Conservation (phyloP, 2,888 invertebrate species). For the Drosophila pegasa region DNA sequence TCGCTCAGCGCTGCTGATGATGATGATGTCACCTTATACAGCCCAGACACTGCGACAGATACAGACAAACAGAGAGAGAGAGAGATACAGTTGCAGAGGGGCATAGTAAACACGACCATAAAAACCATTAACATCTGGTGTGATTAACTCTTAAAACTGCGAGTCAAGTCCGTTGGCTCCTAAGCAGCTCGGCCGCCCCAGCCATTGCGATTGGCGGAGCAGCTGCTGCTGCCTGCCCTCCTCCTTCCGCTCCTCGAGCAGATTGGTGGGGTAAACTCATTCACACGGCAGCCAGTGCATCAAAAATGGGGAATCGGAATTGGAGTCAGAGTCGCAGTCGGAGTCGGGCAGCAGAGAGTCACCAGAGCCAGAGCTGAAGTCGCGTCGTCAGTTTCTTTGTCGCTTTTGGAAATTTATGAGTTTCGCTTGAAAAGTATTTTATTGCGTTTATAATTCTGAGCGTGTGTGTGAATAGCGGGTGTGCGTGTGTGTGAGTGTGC, state of each 20-base stretch:
- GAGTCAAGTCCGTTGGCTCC: constrained; percentile 55
- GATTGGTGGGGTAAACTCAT: constrained; percentile 52
- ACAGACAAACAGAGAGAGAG: constrained; percentile 10
- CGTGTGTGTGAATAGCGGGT: constrained; percentile 36
- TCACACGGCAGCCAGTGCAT: constrained; percentile 76
- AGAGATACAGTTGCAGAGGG: constrained; percentile 18
- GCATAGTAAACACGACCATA: constrained; percentile 76
- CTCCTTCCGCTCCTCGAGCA: neutral
- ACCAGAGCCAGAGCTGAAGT: constrained; percentile 40
- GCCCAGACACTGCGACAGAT: constrained; percentile 17
- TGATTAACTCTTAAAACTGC: constrained; percentile 82
- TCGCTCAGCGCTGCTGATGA: constrained; percentile 41
- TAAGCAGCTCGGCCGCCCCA: constrained; percentile 53
- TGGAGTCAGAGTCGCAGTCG: constrained; percentile 22
- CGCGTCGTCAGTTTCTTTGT: constrained; percentile 69
- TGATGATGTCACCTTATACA: constrained; percentile 45
- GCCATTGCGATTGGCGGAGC: constrained; percentile 48
- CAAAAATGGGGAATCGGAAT: constrained; percentile 42
- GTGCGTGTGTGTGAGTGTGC: constrained; percentile 34
- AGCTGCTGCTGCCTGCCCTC: constrained; percentile 39
- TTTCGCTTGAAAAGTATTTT: constrained; percentile 83
- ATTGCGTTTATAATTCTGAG: constrained; percentile 81
- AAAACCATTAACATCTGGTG: constrained; percentile 84
- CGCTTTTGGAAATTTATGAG: constrained; percentile 82
- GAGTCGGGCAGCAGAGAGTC: constrained; percentile 40